Evolutionary conservation across 2,888 invertebrate genomes (phyloP).

Genomic region (Mythimna ferrago): DNA sequence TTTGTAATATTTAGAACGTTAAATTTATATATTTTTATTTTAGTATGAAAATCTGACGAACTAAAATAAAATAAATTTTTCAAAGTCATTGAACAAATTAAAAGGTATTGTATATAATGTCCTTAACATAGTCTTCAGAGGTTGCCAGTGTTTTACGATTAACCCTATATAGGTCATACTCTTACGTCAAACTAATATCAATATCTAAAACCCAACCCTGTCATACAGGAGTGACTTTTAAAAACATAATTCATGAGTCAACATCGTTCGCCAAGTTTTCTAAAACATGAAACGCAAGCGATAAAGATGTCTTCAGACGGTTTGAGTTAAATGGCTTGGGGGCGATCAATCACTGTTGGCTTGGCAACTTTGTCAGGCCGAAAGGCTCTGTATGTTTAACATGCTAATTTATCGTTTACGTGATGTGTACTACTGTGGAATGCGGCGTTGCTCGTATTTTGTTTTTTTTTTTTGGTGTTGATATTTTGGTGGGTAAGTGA

Average conservation of each 20-base stretch:
- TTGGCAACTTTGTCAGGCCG: conserved; percentile 73
- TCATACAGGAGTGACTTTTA: conserved; percentile 55
- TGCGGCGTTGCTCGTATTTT: conserved; percentile 28
- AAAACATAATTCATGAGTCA: conserved; percentile 61
- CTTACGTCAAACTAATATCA: background rate
- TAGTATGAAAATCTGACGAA: too few species aligned
- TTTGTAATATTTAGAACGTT: too few species aligned
- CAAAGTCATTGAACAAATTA: too few species aligned
- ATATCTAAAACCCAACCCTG: conserved; percentile 32
- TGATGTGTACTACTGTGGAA: conserved; percentile 18
- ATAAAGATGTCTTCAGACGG: conserved; percentile 63
- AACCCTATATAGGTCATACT: too few species aligned
- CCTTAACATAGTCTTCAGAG: too few species aligned
- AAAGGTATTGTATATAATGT: too few species aligned
- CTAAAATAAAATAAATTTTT: too few species aligned
- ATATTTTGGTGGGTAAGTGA: too few species aligned
- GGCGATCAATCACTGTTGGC: conserved; percentile 77
- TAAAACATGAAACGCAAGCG: conserved; percentile 63
- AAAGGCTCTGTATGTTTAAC: conserved; percentile 62
- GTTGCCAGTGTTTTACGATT: too few species aligned
- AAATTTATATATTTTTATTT: too few species aligned
- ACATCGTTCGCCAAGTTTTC: conserved; percentile 44
- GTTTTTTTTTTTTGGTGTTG: background rate
- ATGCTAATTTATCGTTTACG: conserved; percentile 61
- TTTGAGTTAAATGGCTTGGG: conserved; percentile 66